Conservation (phyloP, 2,888 invertebrate species). For the Mimachlamys varia region DNA sequence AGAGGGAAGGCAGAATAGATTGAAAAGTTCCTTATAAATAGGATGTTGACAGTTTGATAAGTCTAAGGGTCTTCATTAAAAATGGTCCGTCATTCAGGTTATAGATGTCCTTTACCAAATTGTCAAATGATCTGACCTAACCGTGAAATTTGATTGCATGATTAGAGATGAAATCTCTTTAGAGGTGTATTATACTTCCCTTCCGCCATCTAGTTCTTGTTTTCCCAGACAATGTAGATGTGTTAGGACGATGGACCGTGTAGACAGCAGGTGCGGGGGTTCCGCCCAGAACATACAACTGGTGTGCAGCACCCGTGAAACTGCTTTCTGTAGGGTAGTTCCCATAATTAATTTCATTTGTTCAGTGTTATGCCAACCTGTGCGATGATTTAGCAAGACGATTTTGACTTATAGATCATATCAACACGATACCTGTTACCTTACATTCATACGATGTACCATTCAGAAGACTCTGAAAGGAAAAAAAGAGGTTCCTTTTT, state of each 20-base stretch:
- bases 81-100: neutral
- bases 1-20: neutral
- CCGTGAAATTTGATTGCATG: slow-evolving; percentile 13
- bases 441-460: slow-evolving; percentile 4
- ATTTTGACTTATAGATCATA: neutral
- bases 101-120: neutral
- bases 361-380: neutral
- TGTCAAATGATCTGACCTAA: neutral
- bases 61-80: slow-evolving; percentile 12
- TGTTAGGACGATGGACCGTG: neutral
- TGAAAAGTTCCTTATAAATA: neutral
- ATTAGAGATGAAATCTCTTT: slow-evolving; percentile 3
- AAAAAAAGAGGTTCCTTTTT: neutral
- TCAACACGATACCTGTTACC: neutral
- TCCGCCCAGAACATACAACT: neutral
- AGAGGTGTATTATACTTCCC: neutral
- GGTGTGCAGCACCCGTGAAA: slow-evolving; percentile 22
- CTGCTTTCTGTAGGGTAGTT: slow-evolving; percentile 4
- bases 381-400: slow-evolving; percentile 7
- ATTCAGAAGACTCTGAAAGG: neutral
- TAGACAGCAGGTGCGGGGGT: neutral
- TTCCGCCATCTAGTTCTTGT: neutral
- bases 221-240: neutral
- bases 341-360: slow-evolving; percentile 17
- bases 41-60: neutral